Evolutionary conservation across 1,140 invertebrate genomes (phyloP).

Genomic region (Ptiloglossa arizonensis): DNA sequence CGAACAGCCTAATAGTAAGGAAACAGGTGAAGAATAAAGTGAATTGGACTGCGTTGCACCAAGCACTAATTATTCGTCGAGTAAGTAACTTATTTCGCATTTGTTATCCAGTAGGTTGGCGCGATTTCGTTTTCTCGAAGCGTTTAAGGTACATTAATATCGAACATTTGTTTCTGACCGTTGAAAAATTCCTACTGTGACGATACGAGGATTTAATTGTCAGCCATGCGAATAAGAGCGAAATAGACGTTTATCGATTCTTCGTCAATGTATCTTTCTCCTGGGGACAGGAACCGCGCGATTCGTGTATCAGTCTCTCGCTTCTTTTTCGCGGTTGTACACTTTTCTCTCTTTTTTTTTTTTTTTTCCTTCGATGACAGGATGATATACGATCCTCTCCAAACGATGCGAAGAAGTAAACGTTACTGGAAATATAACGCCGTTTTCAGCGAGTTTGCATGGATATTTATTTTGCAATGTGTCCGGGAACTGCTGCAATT

Average conservation of each 20-base stretch:
- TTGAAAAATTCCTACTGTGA: conserved; percentile 34
- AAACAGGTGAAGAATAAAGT: no score
- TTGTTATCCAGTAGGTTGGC: neutral
- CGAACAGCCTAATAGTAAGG: neutral
- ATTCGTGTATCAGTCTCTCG: conserved; percentile 54
- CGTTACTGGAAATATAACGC: neutral
- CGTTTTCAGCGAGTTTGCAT: neutral
- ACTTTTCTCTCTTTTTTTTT: no score
- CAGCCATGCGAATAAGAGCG: conserved; percentile 63
- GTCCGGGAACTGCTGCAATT: neutral
- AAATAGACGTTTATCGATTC: conserved; percentile 69
- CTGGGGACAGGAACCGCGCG: conserved; percentile 42
- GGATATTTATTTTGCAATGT: neutral
- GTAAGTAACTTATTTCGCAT: neutral
- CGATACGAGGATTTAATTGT: conserved; percentile 73
- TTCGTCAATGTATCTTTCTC: conserved; percentile 46
- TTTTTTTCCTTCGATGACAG: conserved; percentile 1
- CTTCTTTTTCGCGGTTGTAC: conserved; percentile 24
- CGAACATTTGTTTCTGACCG: neutral
- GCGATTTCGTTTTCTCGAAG: neutral
- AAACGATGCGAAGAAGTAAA: neutral
- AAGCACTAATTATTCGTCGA: no score
- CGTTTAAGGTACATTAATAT: neutral
- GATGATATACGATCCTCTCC: neutral
- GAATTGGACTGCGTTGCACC: no score